phyloP scores from a whole-genome alignment of 2,113 vertebrate species.

The Odontophorus gujanensis region DNA sequence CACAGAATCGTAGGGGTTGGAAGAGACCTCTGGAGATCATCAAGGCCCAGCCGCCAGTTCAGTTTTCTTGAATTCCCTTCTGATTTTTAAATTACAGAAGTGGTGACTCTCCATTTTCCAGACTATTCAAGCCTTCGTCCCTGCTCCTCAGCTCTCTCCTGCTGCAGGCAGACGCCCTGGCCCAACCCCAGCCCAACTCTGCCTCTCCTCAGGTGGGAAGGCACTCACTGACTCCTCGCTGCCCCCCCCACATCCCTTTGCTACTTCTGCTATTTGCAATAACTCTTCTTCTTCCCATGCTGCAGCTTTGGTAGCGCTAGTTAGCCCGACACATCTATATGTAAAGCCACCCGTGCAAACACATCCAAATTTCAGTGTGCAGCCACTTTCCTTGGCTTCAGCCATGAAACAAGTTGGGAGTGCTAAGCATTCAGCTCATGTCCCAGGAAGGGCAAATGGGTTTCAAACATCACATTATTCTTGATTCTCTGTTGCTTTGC shows the following conservation, averaged over 20 bases:
- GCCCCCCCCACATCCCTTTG: neutral
- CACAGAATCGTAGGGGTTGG: too few species aligned
- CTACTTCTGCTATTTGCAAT: neutral
- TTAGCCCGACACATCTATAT: neutral
- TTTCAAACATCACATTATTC: neutral
- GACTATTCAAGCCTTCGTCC: neutral
- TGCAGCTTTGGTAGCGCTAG: neutral
- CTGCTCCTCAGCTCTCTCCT: neutral
- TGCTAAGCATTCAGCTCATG: neutral
- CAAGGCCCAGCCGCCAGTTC: neutral
- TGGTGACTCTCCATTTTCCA: neutral
- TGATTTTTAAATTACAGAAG: neutral
- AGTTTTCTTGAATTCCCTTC: neutral
- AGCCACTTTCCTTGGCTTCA: neutral
- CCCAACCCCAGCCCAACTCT: neutral
- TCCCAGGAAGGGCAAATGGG: neutral
- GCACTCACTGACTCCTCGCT: neutral
- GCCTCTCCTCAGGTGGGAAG: neutral
- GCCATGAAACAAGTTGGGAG: neutral
- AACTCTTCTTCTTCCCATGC: neutral
- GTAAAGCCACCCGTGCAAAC: neutral
- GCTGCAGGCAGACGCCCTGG: neutral
- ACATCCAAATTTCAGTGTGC: neutral
- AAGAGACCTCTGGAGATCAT: too few species aligned
- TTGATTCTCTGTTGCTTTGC: neutral